Conservation (phyloP, 2,113 vertebrate species). For the Trachemys scripta region DNA sequence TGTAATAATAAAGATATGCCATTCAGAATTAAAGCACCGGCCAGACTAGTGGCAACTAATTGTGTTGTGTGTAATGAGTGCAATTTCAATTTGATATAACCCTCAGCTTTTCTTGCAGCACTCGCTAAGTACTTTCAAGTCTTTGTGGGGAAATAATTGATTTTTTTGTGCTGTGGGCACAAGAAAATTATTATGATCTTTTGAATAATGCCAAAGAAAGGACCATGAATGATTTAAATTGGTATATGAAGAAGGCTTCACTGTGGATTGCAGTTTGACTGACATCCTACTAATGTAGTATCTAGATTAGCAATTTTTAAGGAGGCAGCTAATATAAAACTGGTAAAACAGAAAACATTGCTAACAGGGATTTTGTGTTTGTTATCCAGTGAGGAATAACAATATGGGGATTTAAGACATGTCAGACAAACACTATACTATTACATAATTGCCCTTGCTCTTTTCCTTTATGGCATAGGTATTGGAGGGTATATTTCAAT, state of each 20-base stretch:
- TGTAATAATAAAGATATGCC: conserved; percentile 99
- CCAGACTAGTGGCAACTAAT: conserved; percentile 99
- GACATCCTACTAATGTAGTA: conserved; percentile 93
- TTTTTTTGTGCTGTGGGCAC: conserved; percentile 99
- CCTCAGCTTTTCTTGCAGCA: conserved; percentile 99
- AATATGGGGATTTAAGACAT: conserved; percentile 79
- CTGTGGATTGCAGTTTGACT: conserved; percentile 94
- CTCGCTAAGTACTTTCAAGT: conserved; percentile 99
- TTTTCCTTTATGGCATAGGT: conserved; percentile 78
- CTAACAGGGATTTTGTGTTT: conserved; percentile 77
- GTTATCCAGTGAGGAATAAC: conserved; percentile 77
- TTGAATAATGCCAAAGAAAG: conserved; percentile 99
- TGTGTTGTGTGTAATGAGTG: conserved; percentile 99
- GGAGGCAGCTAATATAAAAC: conserved; percentile 82
- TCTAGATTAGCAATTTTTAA: conserved; percentile 96
- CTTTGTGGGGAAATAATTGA: conserved; percentile 99
- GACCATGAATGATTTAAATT: conserved; percentile 99
- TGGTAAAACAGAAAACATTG: conserved; percentile 83
- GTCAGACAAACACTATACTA: conserved; percentile 79
- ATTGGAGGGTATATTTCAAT: conserved; percentile 77
- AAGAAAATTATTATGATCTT: conserved; percentile 99
- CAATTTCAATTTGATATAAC: conserved; percentile 99
- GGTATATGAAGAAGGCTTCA: conserved; percentile 98
- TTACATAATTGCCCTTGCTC: conserved; percentile 79
- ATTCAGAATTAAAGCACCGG: conserved; percentile 99